Base-by-base conservation (phyloP, 2,888 invertebrate genomes). In the Zootermopsis nevadensis region DNA sequence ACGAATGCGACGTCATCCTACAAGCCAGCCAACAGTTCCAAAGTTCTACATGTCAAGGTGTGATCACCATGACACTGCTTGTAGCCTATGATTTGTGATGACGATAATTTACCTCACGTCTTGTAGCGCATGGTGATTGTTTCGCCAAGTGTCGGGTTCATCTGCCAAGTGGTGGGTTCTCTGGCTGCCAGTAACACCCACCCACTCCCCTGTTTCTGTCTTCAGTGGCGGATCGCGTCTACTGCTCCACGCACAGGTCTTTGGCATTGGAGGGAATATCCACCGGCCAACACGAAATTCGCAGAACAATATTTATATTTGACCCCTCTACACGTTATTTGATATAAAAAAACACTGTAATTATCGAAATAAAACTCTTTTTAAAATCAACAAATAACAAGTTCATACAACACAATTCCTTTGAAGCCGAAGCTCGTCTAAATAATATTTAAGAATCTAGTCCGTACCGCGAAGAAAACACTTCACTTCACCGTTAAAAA, bases 51-150 rank as follows among this genome's bases (percentile, higher is more conserved):
- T 60, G 60, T n/a, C 60, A n/a, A n/a, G 6, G 33, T 69, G 69
- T 69, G 69, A 69, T 69, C 69, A 30, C 6, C 19, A 22, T 69
- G 69, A 30, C 69, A 69, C 19, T 10, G 69, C 33, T 33, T 33
- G 33, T 69, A 31, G 15, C 69, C 33, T 69, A 69, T 69, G 69
- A 69, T 69, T 69, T 69, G 69, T 69, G 69, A 15, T 33, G 27
- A 30, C 33, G 69, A 69, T 69, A 69, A 69, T 69, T 69, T 31
- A 69, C 31, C 33, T 30, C 30, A 22, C 33, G 69, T 69, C 69
- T 33, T 33, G 24, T 33, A 69, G 15, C 69, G 33, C 69, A 69
- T 69, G 69, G 1, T 2, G 22, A 33, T 24, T 69, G 15, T 69
- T 69, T 69, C 69, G 33, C 69, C 69, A 33, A 33, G 69, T 69